These are phyloP conservation scores for Miichthys miiuy DNA, from an alignment of 2,797 vertebrate species.

Conservation along the genomic window DNA sequence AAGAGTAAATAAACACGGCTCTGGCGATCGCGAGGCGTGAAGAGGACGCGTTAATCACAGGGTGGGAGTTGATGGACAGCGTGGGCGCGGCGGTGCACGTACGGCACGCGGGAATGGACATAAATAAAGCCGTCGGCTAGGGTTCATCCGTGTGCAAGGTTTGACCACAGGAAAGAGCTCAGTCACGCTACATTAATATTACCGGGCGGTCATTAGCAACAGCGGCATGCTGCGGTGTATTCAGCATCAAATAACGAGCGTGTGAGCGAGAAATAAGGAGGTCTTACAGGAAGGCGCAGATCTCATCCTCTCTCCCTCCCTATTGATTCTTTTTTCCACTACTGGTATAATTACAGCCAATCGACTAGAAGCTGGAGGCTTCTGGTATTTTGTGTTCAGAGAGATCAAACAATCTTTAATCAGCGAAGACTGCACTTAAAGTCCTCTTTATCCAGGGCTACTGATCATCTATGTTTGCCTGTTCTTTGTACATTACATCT, in stretches of 20 bases:
- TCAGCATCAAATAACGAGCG: constrained; percentile 11
- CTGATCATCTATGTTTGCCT: background rate
- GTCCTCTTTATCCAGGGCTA: background rate
- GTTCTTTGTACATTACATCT: background rate
- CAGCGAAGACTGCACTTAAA: background rate
- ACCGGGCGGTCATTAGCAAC: constrained; percentile 45
- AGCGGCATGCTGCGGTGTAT: constrained; percentile 10
- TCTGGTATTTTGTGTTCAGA: constrained; percentile 10
- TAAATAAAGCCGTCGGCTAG: constrained; percentile 25
- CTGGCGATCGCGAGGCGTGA: constrained; percentile 11
- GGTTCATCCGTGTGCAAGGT: constrained; percentile 7
- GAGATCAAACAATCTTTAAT: constrained; percentile 28
- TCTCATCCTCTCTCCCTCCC: background rate
- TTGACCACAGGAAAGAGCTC: constrained; percentile 40
- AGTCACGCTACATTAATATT: constrained; percentile 53
- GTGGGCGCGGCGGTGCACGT: background rate
- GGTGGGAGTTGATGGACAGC: constrained; percentile 20
- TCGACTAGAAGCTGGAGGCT: constrained; percentile 23
- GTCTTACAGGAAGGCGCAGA: constrained; percentile 8
- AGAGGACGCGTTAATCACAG: constrained; percentile 19
- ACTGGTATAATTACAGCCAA: constrained; percentile 43
- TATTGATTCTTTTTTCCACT: constrained; percentile 34
- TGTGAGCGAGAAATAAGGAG: constrained; percentile 21
- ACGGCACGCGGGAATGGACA: background rate
- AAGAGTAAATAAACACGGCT: constrained; percentile 34